Conservation (phyloP, 2,888 invertebrate genomes). For the Melangyna quadrimaculata region DNA sequence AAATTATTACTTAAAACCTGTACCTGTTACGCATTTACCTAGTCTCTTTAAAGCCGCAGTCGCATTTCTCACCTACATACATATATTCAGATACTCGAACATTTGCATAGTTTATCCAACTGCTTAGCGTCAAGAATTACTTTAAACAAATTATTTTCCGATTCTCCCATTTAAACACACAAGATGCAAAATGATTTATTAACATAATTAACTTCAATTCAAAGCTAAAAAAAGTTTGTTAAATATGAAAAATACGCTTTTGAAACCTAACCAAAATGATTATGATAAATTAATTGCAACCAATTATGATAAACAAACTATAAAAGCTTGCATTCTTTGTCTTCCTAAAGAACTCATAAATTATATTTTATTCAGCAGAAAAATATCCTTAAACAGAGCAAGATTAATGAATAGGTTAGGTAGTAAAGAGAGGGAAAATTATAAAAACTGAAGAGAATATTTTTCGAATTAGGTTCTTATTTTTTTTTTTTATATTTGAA, state of each 20-base stretch:
- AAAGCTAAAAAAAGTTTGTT: neutral
- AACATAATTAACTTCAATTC: constrained; percentile 8
- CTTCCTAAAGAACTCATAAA: constrained; percentile 9
- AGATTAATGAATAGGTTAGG: constrained; percentile 17
- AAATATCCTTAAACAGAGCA: constrained; percentile 5
- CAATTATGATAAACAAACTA: constrained; percentile 31
- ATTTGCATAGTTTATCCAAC: neutral
- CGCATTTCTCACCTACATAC: too few relatives aligned
- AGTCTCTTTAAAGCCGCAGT: too few relatives aligned
- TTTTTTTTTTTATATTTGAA: neutral
- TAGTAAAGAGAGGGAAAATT: neutral
- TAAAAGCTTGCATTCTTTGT: constrained; percentile 18
- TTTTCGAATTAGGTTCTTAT: neutral
- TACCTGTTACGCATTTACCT: too few relatives aligned
- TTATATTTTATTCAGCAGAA: constrained; percentile 18
- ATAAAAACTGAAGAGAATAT: neutral
- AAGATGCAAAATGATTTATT: constrained; percentile 2
- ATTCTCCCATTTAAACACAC: neutral
- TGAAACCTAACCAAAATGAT: constrained; percentile 2
- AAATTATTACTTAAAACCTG: neutral
- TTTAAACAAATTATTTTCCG: too few relatives aligned
- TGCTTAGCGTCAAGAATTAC: neutral
- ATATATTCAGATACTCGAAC: too few relatives aligned
- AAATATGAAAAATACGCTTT: constrained; percentile 5
- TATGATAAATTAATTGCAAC: constrained; percentile 25